Evolutionary conservation across 2,888 invertebrate genomes (phyloP), one percentile per base, ranked within the genome.

Genomic region (Sicus ferrugineus): DNA sequence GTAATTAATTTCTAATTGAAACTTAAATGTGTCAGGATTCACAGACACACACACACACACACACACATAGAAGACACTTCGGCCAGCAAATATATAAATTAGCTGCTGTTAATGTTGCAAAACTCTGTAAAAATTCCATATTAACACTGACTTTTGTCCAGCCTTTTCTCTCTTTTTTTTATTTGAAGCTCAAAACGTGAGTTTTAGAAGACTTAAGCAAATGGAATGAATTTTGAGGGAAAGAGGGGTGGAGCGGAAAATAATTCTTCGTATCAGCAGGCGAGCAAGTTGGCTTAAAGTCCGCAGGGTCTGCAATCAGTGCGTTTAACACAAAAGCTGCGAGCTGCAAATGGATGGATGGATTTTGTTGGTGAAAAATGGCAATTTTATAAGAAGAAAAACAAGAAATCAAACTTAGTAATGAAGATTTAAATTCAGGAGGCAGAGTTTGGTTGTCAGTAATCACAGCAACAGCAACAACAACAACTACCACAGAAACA

Each of bases 401-500:
- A 48, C 28, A 34, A 34, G 19, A 31, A 21, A 16, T 28, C 16
- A 62, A 62, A 62, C 26, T 46, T 46, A 62, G 28, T 26, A 48
- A n/a, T 62, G 46, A 62, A 48, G 62, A 62, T 62, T 62, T 42
- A 46, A 48, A 62, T 48, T 62, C 63, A 63, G 63, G 63, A 63
- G 48, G 48, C 63, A 63, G 16, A 6, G 48, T n/a, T n/a, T n/a
- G n/a, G n/a, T 26, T 48, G 48, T 42, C 48, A 9, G 30, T 30
- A 28, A 16, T 23, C 38, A 62, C 2, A 16, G 11, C 21, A 34
- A 61, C 61, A 46, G 28, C 23, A 26, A 42, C 42, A 62, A 14
- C 62, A 26, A 21, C 11, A 31, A 59, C 34, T 7, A 59, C 31
- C 28, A 21, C 34, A 2, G n/a, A 1, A 7, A 34, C n/a, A 30